These are phyloP conservation scores for Glaucomys volans DNA, from an alignment of 2,113 vertebrate species.

Conservation along the genomic window DNA sequence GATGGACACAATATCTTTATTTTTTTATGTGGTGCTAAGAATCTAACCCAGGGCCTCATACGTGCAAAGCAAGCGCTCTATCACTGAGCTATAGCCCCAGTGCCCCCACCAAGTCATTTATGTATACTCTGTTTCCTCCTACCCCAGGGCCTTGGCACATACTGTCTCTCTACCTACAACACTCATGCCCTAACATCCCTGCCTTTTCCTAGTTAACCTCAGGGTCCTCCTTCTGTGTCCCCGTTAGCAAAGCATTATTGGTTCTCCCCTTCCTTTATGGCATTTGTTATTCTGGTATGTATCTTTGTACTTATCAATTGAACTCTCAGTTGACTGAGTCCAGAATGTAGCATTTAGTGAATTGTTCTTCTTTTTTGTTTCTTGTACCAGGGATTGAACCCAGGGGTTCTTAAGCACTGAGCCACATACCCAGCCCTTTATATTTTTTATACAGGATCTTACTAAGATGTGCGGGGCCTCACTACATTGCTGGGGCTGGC, in stretches of 20 bases:
- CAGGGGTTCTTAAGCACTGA: no score
- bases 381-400: no score
- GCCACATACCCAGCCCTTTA: no score
- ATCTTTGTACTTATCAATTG: neutral
- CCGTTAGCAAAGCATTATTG: neutral
- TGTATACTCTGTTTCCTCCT: neutral
- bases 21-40: no score
- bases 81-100: no score
- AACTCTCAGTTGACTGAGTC: neutral
- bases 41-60: no score
- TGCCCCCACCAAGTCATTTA: neutral
- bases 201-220: neutral
- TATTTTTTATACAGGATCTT: no score
- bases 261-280: neutral
- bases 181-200: neutral
- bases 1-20: no score
- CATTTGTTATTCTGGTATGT: neutral
- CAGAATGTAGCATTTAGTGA: neutral
- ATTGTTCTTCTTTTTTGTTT: no score
- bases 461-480: no score
- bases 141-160: neutral
- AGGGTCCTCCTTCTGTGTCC: neutral
- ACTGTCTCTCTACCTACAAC: neutral
- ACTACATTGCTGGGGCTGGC: no score
- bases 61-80: no score